Percentiles rank a stretch among this genome's conserved stretches.
These are phyloP conservation scores for Ceratina japonica DNA, from an alignment of 1,140 invertebrate genomes.

Conservation along the genomic window DNA sequence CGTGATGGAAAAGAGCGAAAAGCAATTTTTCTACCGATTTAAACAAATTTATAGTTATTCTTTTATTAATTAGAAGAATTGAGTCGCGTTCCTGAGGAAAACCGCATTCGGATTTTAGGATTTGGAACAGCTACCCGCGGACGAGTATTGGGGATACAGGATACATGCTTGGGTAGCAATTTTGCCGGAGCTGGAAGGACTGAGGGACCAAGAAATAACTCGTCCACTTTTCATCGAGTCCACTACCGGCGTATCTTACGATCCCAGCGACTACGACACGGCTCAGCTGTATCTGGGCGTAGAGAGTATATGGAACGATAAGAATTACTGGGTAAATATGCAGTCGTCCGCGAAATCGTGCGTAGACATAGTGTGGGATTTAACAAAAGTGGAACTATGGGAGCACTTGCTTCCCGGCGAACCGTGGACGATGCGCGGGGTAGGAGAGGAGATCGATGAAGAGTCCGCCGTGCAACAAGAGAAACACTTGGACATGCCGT, in stretches of 20 bases:
- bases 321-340: conserved; percentile 92
- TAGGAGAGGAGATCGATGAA: conserved; percentile 66
- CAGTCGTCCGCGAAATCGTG: conserved; percentile 80
- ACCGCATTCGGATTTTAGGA: conserved; percentile 76
- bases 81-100: not conserved
- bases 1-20: too few relatives aligned
- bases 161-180: conserved; percentile 92
- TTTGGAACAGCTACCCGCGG: conserved; percentile 84
- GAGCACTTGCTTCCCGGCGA: conserved; percentile 86
- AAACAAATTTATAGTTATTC: too few relatives aligned
- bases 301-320: conserved; percentile 92
- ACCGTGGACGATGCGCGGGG: conserved; percentile 76
- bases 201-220: conserved; percentile 78
- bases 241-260: conserved; percentile 82
- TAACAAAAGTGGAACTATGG: conserved; percentile 83
- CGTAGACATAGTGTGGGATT: conserved; percentile 80
- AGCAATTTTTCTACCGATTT: too few relatives aligned
- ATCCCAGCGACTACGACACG: conserved; percentile 77
- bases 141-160: conserved; percentile 86
- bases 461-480: conserved; percentile 74
- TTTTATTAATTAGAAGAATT: too few relatives aligned
- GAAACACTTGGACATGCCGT: conserved; percentile 90
- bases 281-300: conserved; percentile 86
- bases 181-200: conserved; percentile 74
- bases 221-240: conserved; percentile 91